Base-by-base conservation (phyloP, 2,888 invertebrate species). In the Eupithecia vulgata region DNA sequence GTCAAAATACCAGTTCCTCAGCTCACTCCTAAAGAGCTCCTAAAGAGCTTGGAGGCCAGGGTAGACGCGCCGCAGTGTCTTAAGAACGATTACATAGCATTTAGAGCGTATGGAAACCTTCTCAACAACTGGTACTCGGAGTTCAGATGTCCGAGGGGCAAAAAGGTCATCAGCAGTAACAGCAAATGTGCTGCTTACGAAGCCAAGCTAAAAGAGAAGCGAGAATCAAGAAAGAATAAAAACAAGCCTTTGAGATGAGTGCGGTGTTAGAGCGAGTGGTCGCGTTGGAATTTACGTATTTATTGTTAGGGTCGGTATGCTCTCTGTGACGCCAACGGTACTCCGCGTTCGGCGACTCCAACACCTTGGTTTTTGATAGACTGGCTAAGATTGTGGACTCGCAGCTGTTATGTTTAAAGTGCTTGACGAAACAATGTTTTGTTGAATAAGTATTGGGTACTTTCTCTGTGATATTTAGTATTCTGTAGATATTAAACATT, bases 21-120 rank as follows among this genome's bases (percentile, higher is more conserved):
- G 15, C 82, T 94, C 34, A 89, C 88, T 35, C 90, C 88, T 70
- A 90, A 87, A 61, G 91, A 89, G 76, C 89, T 92, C 74, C 88
- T 95, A 81, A 90, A 91, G 42, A 78, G 79, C 4, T 82, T 93
- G 74, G 84, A 87, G 72, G 85, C 85, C 70, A 90, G 91, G 81
- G 94, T 95, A 1, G 95, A 95, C 81, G 88, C 94, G 3, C 95
- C 95, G 0, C 86, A 91, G 73, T 95, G 95, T 83, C 88, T 95
- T 66, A 94, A 95, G 76, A 95, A 95, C 79, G 96, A 96, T 83
- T 95, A 95, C 83, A 95, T 95, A 45, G 95, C 96, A 4, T 92
- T 96, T 72, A 94, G 95, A 78, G 94, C 95, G 13, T 95, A 96
- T 83, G 94, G 94, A 45, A 95, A 91, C 65, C 95, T 96, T 75